Percentiles rank a stretch among this genome's conserved stretches.
These are phyloP conservation scores for Falco columbarius DNA, from an alignment of 2,797 vertebrate genomes.

Conservation along the genomic window DNA sequence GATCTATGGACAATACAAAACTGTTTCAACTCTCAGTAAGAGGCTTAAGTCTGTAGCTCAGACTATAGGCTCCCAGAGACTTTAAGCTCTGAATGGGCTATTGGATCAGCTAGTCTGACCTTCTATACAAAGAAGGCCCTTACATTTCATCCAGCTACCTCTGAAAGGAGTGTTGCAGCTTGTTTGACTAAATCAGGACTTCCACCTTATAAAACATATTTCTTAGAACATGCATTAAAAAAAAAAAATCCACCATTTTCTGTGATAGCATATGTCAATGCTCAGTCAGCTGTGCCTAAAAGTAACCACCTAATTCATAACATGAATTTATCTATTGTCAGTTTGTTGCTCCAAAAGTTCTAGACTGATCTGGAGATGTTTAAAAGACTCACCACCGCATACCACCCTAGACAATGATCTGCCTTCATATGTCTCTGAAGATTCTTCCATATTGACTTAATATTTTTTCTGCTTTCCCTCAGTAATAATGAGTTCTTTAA, in stretches of 20 bases:
- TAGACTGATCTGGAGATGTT: not conserved
- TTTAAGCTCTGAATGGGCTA: conserved; percentile 53
- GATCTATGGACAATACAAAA: conserved; percentile 51
- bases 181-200: not conserved
- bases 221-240: not conserved
- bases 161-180: not conserved
- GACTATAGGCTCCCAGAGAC: conserved; percentile 28
- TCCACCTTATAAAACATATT: not conserved
- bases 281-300: not conserved
- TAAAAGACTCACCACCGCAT: not conserved
- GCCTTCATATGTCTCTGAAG: not conserved
- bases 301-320: fast-evolving
- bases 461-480: not conserved
- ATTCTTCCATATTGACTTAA: not conserved
- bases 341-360: not conserved
- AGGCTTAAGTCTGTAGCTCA: conserved; percentile 55
- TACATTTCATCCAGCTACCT: not conserved
- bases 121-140: conserved; percentile 13
- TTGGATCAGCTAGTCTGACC: conserved; percentile 51
- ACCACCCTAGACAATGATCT: not conserved
- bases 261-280: not conserved
- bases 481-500: not conserved
- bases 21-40: conserved; percentile 54
- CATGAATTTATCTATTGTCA: not conserved
- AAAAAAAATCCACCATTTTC: not conserved